Conservation (phyloP, 2,113 vertebrate species). For the Triplophysa rosa region DNA sequence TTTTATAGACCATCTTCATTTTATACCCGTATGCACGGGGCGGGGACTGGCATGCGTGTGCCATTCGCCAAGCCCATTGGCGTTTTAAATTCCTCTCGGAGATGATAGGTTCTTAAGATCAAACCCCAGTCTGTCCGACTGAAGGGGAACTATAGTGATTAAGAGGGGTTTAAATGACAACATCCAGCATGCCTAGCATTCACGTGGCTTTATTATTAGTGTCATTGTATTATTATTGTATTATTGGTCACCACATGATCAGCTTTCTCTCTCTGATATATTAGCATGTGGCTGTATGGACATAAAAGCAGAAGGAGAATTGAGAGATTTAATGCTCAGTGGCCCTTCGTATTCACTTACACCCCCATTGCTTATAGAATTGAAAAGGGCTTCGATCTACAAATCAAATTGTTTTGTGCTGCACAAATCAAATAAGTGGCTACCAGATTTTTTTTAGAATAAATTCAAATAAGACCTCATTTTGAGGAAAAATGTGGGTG, state of each 20-base stretch:
- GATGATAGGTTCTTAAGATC: too few species aligned
- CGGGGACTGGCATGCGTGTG: too few species aligned
- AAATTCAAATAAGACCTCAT: slow-evolving; percentile 53
- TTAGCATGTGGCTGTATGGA: slow-evolving; percentile 37
- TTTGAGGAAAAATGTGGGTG: slow-evolving; percentile 36
- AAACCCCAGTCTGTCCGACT: too few species aligned
- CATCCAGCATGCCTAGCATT: background rate
- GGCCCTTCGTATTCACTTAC: slow-evolving; percentile 70
- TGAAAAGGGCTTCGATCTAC: slow-evolving; percentile 69
- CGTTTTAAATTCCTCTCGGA: too few species aligned
- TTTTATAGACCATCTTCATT: too few species aligned
- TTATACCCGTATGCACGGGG: too few species aligned
- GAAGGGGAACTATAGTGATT: slow-evolving; percentile 4
- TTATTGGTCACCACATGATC: slow-evolving; percentile 29
- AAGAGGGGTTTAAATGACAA: background rate
- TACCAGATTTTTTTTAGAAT: slow-evolving; percentile 46
- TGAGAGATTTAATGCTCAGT: slow-evolving; percentile 69
- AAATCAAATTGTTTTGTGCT: slow-evolving; percentile 69
- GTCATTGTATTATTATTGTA: background rate
- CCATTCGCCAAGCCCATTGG: too few species aligned
- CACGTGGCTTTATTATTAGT: background rate
- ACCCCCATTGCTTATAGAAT: slow-evolving; percentile 68
- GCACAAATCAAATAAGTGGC: slow-evolving; percentile 58
- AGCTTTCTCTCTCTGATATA: slow-evolving; percentile 31
- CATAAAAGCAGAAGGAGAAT: slow-evolving; percentile 34